Evolutionary conservation across 1,140 invertebrate species (phyloP), one percentile per base, ranked within the genome.

Genomic region (Tachypleus tridentatus): DNA sequence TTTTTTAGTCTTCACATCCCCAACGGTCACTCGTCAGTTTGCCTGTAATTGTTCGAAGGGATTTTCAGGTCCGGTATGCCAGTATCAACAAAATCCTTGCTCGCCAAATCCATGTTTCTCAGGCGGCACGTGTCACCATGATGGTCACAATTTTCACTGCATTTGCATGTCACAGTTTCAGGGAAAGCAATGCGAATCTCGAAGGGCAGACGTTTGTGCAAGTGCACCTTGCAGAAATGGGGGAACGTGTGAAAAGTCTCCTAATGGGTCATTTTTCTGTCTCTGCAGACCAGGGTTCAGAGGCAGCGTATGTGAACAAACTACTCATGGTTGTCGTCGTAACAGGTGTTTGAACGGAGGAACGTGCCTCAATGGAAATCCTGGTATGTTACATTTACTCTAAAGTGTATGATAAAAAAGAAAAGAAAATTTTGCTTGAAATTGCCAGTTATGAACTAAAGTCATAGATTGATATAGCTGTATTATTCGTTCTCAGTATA

Each of bases 301-400:
- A 51, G 91, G 92, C 7, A 89, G 88, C 74, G 85, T 88, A 69
- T 95, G 92, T 76, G 91, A 94, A 78, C 83, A 85, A 5, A 78
- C 89, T 0, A 84, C 88, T 0, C 90, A 94, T 76, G 89, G 89
- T 0, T 94, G 91, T 73, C 80, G 89, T 70, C 91, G 91, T 4
- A 94, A 94, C 77, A 91, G 91, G 11, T 95, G 91, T 73, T 77
- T 91, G 49, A 82, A 91, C 76, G 90, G 87, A 8, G 91, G 90
- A 9, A 80, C 88, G 49, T 93, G 91, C 72, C 83, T 93, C 8
- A 74, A 57, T 47, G 69, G 69, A 49, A 68, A 65, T 47, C 72
- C 58, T 53, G 86, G 84, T 74, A 2, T 29, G 29, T 29, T 29
- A 29, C 29, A 29, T 29, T 29, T 29, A 29, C n/a, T 8, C n/a